Evolutionary conservation across 64 coral and sea anemone species (phyloP), one percentile per base, ranked within the genome.

Genomic region (Porites australiensis): DNA sequence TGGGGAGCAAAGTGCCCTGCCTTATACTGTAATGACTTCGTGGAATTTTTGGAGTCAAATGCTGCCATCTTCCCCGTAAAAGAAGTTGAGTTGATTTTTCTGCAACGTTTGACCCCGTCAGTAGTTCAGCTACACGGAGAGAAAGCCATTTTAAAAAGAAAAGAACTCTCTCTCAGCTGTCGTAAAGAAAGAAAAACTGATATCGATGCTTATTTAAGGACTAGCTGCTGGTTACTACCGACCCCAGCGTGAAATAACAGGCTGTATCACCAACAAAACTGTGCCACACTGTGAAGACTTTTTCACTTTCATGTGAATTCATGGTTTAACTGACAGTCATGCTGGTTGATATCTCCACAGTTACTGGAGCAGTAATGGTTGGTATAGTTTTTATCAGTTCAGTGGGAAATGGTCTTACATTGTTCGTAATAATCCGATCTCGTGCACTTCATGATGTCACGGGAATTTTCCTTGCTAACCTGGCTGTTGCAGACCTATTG

Each of bases 401-500:
- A 22, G 43, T 68, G 14, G 91, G 91, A 14, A 93, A 93, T 49
- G 79, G 68, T 52, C 75, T 93, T 45, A 93, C 91, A 0, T 47
- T 93, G 48, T 46, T 87, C 22, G 83, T 78, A 6, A 93, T 93
- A 75, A 23, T 78, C 8, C 91, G 91, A n/a, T 58, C 75, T 70
- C 60, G 74, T 54, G 13, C 91, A 3, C 23, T 96, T 11, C 79
- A 92, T 22, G 88, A 91, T 49, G 87, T 84, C 13, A 96, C 91
- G 5, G 85, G 85, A 18, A 82, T 84, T 3, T 71, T 96, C 14
- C 14, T 96, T 13, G 91, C 85, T 1, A 96, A 96, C 66, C 95
- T 96, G 3, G 90, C 95, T 11, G 44, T 93, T 6, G 86, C 90
- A 3, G 95, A 96, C 74, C 69, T 93, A 19, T 79, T 93, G 65